Conservation (phyloP, 2,113 vertebrate genomes). For the Gnathonemus echidnorhynchus region DNA sequence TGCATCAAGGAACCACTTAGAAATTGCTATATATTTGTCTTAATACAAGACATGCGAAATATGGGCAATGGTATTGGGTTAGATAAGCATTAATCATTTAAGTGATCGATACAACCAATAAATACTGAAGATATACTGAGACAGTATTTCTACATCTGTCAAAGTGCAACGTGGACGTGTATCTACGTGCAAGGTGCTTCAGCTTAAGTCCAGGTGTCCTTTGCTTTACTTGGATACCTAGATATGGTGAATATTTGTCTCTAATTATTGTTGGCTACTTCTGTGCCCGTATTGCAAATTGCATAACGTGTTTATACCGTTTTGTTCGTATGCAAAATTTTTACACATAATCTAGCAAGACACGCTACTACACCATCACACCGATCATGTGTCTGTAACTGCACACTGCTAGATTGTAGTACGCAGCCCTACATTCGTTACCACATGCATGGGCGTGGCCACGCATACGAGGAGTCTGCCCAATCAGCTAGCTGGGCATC, state of each 20-base stretch:
- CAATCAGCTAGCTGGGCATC: constrained; percentile 40
- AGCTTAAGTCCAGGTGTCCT: too few species aligned
- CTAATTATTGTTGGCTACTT: neutral
- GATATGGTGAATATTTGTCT: neutral
- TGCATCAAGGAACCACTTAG: neutral
- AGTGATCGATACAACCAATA: constrained; percentile 9
- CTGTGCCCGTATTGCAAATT: neutral
- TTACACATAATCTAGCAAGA: too few species aligned
- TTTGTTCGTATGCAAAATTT: neutral
- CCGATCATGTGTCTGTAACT: constrained; percentile 39
- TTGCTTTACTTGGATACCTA: neutral
- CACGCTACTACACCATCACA: neutral
- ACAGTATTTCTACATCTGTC: neutral
- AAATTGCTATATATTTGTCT: neutral
- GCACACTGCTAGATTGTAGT: constrained; percentile 40
- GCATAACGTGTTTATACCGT: neutral
- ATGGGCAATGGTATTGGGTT: neutral
- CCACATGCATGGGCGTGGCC: constrained; percentile 55
- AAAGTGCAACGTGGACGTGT: neutral
- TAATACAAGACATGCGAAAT: neutral
- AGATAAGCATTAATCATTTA: neutral
- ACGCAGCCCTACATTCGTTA: constrained; percentile 42
- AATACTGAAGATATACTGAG: neutral
- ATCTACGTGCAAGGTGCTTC: neutral
- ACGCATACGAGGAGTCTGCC: constrained; percentile 27